These are phyloP conservation scores for Poecilia latipinna DNA, from an alignment of 2,113 vertebrate genomes.

Conservation along the genomic window DNA sequence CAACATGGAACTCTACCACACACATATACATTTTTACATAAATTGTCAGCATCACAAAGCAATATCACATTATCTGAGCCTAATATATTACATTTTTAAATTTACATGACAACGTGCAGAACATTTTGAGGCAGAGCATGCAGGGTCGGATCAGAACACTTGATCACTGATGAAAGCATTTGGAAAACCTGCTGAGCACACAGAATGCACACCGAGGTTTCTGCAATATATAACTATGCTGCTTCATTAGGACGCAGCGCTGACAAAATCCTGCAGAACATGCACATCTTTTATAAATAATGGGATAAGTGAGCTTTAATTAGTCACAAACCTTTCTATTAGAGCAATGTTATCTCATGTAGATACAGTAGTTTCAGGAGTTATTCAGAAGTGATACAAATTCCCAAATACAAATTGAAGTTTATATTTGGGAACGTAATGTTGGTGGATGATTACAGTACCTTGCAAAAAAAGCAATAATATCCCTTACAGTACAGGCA, in stretches of 20 bases:
- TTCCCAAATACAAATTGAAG: slow-evolving; percentile 4
- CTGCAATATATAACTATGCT: slow-evolving; percentile 20
- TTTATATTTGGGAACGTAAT: background rate
- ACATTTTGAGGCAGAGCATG: slow-evolving; percentile 12
- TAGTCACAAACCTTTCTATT: slow-evolving; percentile 7
- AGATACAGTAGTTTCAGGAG: background rate
- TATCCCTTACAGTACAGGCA: background rate
- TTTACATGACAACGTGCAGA: slow-evolving; percentile 26
- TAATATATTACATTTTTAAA: slow-evolving; percentile 22
- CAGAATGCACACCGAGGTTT: slow-evolving; percentile 1
- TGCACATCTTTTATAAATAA: slow-evolving; percentile 45
- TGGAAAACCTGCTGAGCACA: slow-evolving; percentile 42
- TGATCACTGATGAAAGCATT: slow-evolving; percentile 28
- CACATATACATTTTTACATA: slow-evolving; percentile 43
- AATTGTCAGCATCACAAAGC: slow-evolving; percentile 10
- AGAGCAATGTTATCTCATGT: background rate
- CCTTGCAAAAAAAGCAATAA: background rate
- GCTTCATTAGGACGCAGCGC: background rate
- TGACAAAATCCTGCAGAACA: slow-evolving; percentile 18
- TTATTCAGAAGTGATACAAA: slow-evolving; percentile 4
- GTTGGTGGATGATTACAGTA: slow-evolving; percentile 1
- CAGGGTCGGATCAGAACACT: slow-evolving; percentile 6
- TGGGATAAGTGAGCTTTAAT: slow-evolving; percentile 9
- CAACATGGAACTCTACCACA: slow-evolving; percentile 32
- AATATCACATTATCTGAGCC: slow-evolving; percentile 11